Conservation (phyloP, 2,113 vertebrate genomes). For the Mionectes macconnelli region DNA sequence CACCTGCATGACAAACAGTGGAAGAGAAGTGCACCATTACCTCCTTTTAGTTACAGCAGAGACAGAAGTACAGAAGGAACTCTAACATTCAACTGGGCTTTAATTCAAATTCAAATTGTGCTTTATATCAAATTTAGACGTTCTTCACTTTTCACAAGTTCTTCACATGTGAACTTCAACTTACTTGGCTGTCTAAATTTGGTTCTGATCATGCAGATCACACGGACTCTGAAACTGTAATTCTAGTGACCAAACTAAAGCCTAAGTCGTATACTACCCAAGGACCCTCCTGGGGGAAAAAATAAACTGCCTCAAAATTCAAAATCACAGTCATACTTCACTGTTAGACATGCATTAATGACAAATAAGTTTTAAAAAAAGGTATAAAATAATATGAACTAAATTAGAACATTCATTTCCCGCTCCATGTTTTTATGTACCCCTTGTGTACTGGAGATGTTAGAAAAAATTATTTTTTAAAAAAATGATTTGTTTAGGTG, state of each 20-base stretch:
- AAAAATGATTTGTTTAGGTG: not conserved
- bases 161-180: not conserved
- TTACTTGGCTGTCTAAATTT: not conserved
- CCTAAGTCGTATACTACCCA: not conserved
- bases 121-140: not conserved
- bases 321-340: not conserved
- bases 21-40: not conserved
- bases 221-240: not conserved
- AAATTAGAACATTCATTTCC: not conserved
- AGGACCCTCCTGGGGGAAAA: not conserved
- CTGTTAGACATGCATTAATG: not conserved
- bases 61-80: not conserved
- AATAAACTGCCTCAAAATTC: not conserved
- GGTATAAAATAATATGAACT: not conserved
- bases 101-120: not conserved
- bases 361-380: not conserved
- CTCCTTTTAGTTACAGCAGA: not conserved
- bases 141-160: not conserved
- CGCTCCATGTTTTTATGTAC: not conserved
- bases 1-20: not conserved
- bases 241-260: not conserved
- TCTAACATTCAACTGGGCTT: not conserved
- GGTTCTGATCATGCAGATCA: not conserved
- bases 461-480: not conserved
- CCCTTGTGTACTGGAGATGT: not conserved